Evolutionary conservation across 2,113 vertebrate genomes (phyloP).

Genomic region (Tetrax tetrax): DNA sequence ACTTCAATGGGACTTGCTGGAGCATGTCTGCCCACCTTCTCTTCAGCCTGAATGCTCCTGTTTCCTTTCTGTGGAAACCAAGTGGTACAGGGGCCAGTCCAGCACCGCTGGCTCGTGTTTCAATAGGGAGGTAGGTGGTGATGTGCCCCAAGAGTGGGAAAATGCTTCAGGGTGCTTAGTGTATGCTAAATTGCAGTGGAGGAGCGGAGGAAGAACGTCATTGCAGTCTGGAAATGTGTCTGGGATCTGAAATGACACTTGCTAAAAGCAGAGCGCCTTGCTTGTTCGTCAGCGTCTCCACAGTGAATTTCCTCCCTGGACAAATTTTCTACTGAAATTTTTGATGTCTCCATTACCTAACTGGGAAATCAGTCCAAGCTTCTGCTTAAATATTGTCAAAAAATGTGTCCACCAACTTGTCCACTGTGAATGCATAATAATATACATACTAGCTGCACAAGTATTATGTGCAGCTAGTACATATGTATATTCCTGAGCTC

Average conservation of each 20-base stretch:
- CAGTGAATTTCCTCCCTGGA: background rate
- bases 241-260: background rate
- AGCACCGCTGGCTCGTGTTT: background rate
- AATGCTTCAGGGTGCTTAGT: background rate
- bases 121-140: background rate
- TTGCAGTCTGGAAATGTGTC: background rate
- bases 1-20: rapidly evolving
- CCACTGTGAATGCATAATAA: background rate
- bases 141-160: background rate
- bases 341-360: background rate
- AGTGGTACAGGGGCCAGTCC: rapidly evolving
- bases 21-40: background rate
- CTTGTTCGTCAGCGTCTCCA: background rate
- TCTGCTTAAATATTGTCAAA: background rate
- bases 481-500: background rate
- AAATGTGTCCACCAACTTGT: background rate
- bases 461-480: no score
- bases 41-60: background rate
- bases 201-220: background rate
- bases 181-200: background rate
- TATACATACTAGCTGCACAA: background rate
- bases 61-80: background rate
- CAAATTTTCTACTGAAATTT: background rate
- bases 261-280: background rate
- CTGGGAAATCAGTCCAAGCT: background rate